Conservation (phyloP, 2,113 vertebrate species). For the Gallinago media region DNA sequence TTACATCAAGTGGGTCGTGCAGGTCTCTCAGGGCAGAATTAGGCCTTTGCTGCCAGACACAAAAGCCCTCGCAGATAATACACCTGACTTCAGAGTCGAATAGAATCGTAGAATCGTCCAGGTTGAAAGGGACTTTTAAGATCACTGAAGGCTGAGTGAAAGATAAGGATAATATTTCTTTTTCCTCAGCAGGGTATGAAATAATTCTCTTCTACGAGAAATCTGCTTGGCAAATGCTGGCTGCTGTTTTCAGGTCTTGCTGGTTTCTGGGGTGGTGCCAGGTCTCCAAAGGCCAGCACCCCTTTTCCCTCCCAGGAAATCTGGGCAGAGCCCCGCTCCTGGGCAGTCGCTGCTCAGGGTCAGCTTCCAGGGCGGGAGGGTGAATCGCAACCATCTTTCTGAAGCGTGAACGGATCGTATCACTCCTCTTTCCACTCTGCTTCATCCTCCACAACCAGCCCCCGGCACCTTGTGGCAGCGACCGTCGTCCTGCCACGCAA, state of each 20-base stretch:
- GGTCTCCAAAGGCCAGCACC: accelerated
- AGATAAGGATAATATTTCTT: background rate
- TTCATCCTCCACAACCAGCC: background rate
- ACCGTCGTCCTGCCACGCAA: accelerated
- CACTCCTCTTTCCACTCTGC: background rate
- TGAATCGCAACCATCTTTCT: background rate
- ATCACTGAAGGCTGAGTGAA: background rate
- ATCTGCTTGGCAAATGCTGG: background rate
- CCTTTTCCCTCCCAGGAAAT: background rate
- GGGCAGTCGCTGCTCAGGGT: background rate
- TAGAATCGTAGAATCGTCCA: background rate
- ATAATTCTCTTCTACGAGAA: accelerated
- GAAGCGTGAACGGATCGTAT: background rate
- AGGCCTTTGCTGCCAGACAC: background rate
- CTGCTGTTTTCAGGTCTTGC: background rate
- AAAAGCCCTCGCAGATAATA: accelerated
- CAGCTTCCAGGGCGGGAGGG: background rate
- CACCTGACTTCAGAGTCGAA: background rate
- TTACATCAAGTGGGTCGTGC: background rate
- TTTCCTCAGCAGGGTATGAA: background rate
- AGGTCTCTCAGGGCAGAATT: background rate
- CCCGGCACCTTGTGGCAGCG: background rate
- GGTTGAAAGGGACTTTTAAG: background rate
- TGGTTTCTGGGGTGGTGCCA: background rate
- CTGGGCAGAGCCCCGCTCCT: background rate